Evolutionary conservation across 2,113 vertebrate genomes (phyloP).

Genomic region (Aplodontia rufa): DNA sequence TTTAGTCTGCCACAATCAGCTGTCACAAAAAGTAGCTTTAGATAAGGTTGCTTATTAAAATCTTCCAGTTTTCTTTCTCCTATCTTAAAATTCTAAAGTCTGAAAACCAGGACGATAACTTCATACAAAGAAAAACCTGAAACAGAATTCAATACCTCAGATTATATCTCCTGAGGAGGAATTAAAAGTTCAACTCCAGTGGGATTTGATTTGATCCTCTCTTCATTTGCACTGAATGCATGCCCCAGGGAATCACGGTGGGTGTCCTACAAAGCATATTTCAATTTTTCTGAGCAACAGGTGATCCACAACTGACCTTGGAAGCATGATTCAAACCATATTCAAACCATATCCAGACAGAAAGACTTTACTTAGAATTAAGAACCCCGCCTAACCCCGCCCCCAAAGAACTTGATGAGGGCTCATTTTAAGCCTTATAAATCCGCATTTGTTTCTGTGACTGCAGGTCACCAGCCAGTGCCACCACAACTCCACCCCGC

Average conservation of each 20-base stretch:
- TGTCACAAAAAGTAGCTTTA: not conserved
- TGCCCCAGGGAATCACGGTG: not conserved
- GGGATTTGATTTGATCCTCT: not conserved
- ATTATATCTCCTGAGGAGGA: not conserved
- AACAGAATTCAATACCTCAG: not conserved
- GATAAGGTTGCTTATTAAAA: not conserved
- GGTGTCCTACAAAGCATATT: not conserved
- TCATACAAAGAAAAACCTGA: not conserved
- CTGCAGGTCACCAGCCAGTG: not conserved
- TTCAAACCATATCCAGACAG: not conserved
- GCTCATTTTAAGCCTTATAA: not conserved
- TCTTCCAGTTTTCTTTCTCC: not conserved
- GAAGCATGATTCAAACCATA: not conserved
- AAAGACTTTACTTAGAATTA: constrained; percentile 18
- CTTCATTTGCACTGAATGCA: not conserved
- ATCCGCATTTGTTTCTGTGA: not conserved
- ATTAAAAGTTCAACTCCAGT: not conserved
- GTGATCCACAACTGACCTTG: not conserved
- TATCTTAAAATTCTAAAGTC: constrained; percentile 6
- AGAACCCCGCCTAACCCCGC: not conserved
- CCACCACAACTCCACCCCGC: not conserved
- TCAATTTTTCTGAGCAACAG: not conserved
- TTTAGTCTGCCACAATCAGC: not conserved
- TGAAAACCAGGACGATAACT: constrained; percentile 2
- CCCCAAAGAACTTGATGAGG: not conserved